Evolutionary conservation across 2,113 vertebrate genomes (phyloP).

Genomic region (Nothocercus julius): DNA sequence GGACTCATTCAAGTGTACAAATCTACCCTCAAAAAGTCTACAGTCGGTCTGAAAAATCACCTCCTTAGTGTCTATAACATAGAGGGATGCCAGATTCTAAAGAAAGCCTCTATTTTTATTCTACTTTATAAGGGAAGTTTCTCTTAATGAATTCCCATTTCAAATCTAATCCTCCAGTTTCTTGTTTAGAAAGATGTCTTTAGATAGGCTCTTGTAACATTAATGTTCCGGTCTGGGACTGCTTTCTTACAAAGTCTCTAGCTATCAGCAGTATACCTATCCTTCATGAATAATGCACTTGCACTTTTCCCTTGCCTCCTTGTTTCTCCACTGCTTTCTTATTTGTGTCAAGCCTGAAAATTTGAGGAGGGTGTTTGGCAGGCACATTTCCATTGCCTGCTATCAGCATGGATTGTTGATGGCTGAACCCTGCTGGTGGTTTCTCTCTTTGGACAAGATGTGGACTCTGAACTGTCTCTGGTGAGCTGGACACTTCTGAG

Average conservation of each 20-base stretch:
- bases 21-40: conserved; percentile 49
- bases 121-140: conserved; percentile 16
- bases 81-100: conserved; percentile 6
- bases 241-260: not conserved
- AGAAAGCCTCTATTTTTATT: conserved; percentile 33
- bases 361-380: not conserved
- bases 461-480: accelerated
- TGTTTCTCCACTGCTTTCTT: not conserved
- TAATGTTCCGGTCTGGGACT: not conserved
- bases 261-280: not conserved
- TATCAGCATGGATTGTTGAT: not conserved
- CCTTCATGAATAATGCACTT: conserved; percentile 42
- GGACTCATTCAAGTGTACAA: conserved; percentile 8
- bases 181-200: conserved; percentile 51
- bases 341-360: not conserved
- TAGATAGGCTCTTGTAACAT: conserved; percentile 30
- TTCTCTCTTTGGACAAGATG: not conserved
- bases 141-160: conserved; percentile 58
- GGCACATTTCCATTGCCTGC: not conserved
- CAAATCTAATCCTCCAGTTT: conserved; percentile 16
- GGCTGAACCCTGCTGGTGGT: not conserved
- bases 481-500: accelerated
- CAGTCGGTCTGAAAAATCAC: conserved; percentile 8
- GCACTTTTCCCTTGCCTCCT: not conserved
- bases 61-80: not conserved